phyloP scores from a whole-genome alignment of 2,113 vertebrate species.

The Carassius auratus region DNA sequence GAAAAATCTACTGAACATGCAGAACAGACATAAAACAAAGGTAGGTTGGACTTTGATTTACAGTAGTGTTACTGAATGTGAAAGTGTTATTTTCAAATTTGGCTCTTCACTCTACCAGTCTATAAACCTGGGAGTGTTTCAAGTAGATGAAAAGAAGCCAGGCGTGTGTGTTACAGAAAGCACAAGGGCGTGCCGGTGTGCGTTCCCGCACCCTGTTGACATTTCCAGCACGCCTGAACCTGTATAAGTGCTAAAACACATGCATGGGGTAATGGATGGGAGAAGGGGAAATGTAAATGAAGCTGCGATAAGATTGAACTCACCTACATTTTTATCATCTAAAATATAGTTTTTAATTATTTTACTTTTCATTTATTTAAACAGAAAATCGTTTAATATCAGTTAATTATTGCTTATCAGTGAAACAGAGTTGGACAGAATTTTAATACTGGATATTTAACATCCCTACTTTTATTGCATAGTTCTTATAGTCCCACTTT shows the following conservation, averaged over 20 bases:
- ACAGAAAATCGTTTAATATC: too few relatives aligned
- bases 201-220: background rate
- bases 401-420: too few relatives aligned
- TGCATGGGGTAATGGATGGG: background rate
- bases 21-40: conserved; percentile 68
- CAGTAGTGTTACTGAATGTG: background rate
- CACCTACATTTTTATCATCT: background rate
- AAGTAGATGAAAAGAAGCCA: conserved; percentile 16
- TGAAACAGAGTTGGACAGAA: too few relatives aligned
- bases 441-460: too few relatives aligned
- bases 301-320: background rate
- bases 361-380: too few relatives aligned
- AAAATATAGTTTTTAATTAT: too few relatives aligned
- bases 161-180: conserved; percentile 45
- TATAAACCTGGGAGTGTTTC: conserved; percentile 57
- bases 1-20: conserved; percentile 60
- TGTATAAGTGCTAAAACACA: conserved; percentile 36
- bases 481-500: background rate
- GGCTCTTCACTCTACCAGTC: conserved; percentile 5
- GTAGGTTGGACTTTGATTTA: conserved; percentile 55
- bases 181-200: conserved; percentile 36
- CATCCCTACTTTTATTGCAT: background rate
- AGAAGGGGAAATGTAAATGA: background rate
- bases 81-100: conserved; percentile 38
- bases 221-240: conserved; percentile 55